Conservation (phyloP, 2,888 invertebrate species). For the Trissoscelio sp. region DNA sequence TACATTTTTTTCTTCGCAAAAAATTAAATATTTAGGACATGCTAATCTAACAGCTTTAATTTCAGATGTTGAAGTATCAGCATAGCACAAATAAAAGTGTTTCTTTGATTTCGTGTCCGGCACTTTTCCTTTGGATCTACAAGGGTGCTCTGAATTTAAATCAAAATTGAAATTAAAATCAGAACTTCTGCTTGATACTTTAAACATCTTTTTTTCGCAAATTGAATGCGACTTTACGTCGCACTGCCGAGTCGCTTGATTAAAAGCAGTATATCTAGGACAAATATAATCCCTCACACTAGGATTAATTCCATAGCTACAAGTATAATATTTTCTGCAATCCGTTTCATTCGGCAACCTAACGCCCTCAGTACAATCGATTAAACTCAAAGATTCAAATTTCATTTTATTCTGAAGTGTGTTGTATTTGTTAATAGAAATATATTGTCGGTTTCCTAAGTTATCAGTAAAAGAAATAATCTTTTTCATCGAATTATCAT, state of each 20-base stretch:
- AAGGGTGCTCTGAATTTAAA: conserved; percentile 19
- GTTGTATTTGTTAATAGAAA: conserved; percentile 75
- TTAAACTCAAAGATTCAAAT: conserved; percentile 77
- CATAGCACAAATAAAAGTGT: conserved; percentile 84
- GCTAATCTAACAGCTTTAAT: conserved; percentile 83
- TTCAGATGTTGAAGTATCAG: conserved; percentile 78
- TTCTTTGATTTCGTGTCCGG: conserved; percentile 83
- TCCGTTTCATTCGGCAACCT: conserved; percentile 84
- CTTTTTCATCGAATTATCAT: conserved; percentile 31
- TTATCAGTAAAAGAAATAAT: conserved; percentile 72
- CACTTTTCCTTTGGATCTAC: conserved; percentile 80
- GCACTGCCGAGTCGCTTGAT: conserved; percentile 83
- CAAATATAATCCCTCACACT: conserved; percentile 83
- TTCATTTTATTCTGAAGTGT: too few species aligned
- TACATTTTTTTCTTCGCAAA: conserved; percentile 83
- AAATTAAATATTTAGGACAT: conserved; percentile 83
- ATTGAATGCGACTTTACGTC: conserved; percentile 81
- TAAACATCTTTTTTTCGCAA: conserved; percentile 34
- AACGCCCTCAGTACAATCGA: conserved; percentile 83
- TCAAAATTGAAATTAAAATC: background rate
- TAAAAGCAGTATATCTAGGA: conserved; percentile 84
- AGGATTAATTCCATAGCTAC: conserved; percentile 78
- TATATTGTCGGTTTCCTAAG: conserved; percentile 73
- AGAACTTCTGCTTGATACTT: conserved; percentile 6
- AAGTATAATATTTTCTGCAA: conserved; percentile 84